phyloP scores from a whole-genome alignment of 2,113 vertebrate genomes.

The Pachyramphus minor region DNA sequence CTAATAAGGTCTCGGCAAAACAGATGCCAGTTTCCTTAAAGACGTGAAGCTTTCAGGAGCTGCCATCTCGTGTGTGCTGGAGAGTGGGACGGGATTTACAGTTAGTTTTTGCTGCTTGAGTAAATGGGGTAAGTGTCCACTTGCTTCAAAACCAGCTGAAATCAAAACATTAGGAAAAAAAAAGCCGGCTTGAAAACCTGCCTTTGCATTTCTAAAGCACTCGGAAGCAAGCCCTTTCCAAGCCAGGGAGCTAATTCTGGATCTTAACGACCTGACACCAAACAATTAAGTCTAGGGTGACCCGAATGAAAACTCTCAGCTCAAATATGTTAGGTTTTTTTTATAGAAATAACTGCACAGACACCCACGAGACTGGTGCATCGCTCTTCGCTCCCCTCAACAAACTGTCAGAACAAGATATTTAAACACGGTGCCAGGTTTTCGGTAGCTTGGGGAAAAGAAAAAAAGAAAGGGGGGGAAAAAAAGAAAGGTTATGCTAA shows the following conservation, averaged over 20 bases:
- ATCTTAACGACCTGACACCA: conserved; percentile 32
- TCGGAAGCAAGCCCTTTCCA: conserved; percentile 7
- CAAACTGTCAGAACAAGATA: conserved; percentile 15
- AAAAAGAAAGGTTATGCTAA: conserved; percentile 24
- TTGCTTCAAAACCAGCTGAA: not conserved
- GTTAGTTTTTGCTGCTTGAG: not conserved
- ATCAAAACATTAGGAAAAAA: conserved; percentile 9
- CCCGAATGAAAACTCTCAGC: not conserved
- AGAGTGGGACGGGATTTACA: not conserved
- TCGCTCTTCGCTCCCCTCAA: not conserved
- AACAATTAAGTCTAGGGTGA: conserved; percentile 38
- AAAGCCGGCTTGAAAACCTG: not conserved
- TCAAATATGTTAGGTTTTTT: not conserved
- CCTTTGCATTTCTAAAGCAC: conserved; percentile 17
- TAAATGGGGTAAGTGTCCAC: not conserved
- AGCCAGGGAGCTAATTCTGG: conserved; percentile 23
- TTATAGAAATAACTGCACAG: not conserved
- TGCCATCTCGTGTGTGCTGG: not conserved
- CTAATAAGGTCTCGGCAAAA: not conserved
- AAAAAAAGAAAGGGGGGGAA: not conserved
- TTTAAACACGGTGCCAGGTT: conserved; percentile 4
- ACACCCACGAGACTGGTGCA: not conserved
- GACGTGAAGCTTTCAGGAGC: not conserved
- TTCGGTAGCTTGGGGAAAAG: conserved; percentile 24
- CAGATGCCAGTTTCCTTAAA: conserved; percentile 14